phyloP scores from a whole-genome alignment of 2,888 invertebrate genomes.

The Amphimallon solstitiale region DNA sequence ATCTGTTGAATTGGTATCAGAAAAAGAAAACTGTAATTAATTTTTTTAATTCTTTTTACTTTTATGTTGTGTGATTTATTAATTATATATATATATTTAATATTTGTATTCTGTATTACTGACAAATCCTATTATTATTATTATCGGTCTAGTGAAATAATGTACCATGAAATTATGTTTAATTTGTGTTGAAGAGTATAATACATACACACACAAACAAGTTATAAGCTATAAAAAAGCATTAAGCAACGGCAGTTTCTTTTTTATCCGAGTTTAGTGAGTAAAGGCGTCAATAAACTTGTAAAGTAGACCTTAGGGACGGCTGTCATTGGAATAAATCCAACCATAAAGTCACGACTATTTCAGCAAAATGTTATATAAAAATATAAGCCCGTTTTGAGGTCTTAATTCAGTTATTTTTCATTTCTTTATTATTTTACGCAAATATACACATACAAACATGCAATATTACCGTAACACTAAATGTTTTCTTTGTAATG shows the following conservation, averaged over 20 bases:
- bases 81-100: too few species aligned
- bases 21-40: too few species aligned
- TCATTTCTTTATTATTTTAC: not conserved
- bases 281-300: constrained; percentile 60
- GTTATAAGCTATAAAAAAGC: constrained; percentile 55
- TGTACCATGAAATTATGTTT: not conserved
- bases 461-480: too few species aligned
- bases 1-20: too few species aligned
- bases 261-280: constrained; percentile 59
- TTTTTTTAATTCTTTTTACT: too few species aligned
- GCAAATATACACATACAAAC: not conserved
- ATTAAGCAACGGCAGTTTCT: constrained; percentile 57
- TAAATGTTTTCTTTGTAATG: too few species aligned
- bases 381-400: constrained; percentile 30
- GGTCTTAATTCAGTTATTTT: constrained; percentile 31
- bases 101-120: too few species aligned
- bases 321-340: constrained; percentile 58
- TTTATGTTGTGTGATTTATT: too few species aligned
- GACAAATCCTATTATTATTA: too few species aligned
- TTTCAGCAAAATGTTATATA: constrained; percentile 48
- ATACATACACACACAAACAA: constrained; percentile 49
- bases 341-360: constrained; percentile 57
- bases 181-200: constrained; percentile 27
- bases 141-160: not conserved
- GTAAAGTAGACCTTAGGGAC: constrained; percentile 60